Evolutionary conservation across 2,797 vertebrate genomes (phyloP).

Genomic region (Epinephelus malabaricus): DNA sequence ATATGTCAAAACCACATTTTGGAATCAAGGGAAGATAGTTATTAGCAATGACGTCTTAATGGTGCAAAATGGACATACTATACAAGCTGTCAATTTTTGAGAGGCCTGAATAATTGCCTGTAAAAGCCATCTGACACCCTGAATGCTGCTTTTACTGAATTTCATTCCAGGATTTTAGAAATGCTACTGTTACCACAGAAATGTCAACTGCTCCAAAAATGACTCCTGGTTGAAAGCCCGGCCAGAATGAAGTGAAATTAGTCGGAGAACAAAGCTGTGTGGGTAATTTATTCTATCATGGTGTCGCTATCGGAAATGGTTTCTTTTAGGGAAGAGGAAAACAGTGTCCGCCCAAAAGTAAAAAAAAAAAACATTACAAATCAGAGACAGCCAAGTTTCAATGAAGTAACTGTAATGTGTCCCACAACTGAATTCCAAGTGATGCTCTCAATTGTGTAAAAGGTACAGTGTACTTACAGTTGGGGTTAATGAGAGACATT

Average conservation of each 20-base stretch:
- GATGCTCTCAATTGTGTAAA: too few relatives aligned
- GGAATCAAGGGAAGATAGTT: not conserved
- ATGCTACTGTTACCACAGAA: slow-evolving; percentile 37
- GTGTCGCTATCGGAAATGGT: not conserved
- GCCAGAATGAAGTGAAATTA: slow-evolving; percentile 19
- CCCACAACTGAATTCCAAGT: too few relatives aligned
- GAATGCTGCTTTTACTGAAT: slow-evolving; percentile 1
- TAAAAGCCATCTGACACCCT: slow-evolving; percentile 22
- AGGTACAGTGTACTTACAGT: too few relatives aligned
- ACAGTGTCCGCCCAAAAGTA: not conserved
- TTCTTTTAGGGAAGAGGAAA: not conserved
- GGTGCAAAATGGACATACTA: not conserved
- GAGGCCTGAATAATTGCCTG: not conserved
- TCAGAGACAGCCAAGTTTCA: not conserved
- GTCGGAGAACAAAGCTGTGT: slow-evolving; percentile 16
- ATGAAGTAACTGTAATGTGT: too few relatives aligned
- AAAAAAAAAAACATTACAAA: not conserved
- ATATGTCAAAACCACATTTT: not conserved
- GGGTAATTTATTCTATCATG: slow-evolving; percentile 20
- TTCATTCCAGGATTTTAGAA: slow-evolving; percentile 11
- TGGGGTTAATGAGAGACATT: too few relatives aligned
- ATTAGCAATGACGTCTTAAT: not conserved
- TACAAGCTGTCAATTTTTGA: not conserved
- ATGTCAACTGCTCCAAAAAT: slow-evolving; percentile 36
- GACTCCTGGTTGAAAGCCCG: slow-evolving; percentile 2